Percentiles rank a stretch among this genome's conserved stretches.
Conservation (phyloP, 92 coral and sea anemone genomes). For the Phenganax subtilis region DNA sequence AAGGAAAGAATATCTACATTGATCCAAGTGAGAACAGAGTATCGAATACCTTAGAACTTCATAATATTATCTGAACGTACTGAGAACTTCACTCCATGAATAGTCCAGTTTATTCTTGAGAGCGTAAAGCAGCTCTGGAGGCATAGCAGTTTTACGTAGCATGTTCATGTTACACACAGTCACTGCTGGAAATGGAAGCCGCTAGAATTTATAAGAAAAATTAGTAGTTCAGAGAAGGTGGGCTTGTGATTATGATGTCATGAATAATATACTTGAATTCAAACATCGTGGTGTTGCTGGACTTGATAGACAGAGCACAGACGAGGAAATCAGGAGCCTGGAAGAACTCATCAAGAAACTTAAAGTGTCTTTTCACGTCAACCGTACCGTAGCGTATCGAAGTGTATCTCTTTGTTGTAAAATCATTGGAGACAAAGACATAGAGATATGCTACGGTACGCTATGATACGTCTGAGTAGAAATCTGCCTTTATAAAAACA, state of each 20-base stretch:
- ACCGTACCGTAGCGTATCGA: no score
- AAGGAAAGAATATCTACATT: neutral
- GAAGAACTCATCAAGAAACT: no score
- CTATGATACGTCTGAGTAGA: no score
- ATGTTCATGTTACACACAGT: constrained; percentile 33
- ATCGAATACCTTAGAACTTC: neutral
- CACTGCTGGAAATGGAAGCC: constrained; percentile 20
- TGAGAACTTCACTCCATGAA: neutral
- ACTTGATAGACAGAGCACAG: no score
- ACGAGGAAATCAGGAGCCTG: no score
- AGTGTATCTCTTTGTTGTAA: no score
- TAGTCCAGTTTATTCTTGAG: neutral
- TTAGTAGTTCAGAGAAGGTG: neutral
- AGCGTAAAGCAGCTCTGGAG: neutral
- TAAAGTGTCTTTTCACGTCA: no score
- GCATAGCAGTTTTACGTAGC: constrained; percentile 6
- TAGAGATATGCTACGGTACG: no score
- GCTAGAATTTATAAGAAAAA: neutral
- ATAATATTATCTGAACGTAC: neutral
- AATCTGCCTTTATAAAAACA: no score
- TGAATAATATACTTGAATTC: neutral
- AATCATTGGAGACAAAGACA: no score
- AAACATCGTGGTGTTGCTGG: no score
- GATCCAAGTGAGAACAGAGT: neutral
- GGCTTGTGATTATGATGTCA: neutral